Evolutionary conservation across 1,140 invertebrate genomes (phyloP), one percentile per base, ranked within the genome.

Genomic region (Heliothis virescens): DNA sequence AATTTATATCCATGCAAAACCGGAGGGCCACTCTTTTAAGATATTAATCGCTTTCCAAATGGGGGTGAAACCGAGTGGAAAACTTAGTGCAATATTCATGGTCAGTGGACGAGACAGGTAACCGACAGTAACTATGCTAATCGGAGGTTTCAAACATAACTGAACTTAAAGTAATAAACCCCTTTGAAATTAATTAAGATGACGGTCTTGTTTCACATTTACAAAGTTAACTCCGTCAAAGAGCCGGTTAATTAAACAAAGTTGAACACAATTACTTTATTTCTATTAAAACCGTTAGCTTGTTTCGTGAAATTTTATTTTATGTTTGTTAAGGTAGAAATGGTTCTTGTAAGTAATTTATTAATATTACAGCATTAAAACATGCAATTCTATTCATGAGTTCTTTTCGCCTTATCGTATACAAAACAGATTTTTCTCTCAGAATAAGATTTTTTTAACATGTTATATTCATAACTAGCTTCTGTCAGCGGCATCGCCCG

Each of bases 191-290:
- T 83, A 81, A 83, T 83, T 82, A 74, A 83, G 65, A 81, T 63
- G 60, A 77, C 74, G 55, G 71, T 47, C 74, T 18, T 50, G 79
- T 80, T 65, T 82, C 59, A 81, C 73, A 85, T 80, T 81, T 82
- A 55, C 79, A 67, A 81, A 82, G 57, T 79, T 75, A 80, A 85
- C 79, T 83, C 82, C 81, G 79, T 78, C 84, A 82, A 83, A 86
- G 80, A 78, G 57, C 59, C 72, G 79, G 69, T 80, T 85, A 82
- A 82, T 86, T 81, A 81, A 83, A 83, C 74, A 52, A 79, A 79
- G 79, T 82, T 82, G 48, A 81, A 82, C 79, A 82, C 63, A 85
- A 85, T 81, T 82, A 81, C 69, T 75, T 82, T 82, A 60, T 79
- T 80, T 79, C 79, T 72, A 79, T 79, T 82, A 80, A 84, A 82